These are phyloP conservation scores for Pelmatolapia mariae DNA, from an alignment of 2,113 vertebrate species.

Conservation along the genomic window DNA sequence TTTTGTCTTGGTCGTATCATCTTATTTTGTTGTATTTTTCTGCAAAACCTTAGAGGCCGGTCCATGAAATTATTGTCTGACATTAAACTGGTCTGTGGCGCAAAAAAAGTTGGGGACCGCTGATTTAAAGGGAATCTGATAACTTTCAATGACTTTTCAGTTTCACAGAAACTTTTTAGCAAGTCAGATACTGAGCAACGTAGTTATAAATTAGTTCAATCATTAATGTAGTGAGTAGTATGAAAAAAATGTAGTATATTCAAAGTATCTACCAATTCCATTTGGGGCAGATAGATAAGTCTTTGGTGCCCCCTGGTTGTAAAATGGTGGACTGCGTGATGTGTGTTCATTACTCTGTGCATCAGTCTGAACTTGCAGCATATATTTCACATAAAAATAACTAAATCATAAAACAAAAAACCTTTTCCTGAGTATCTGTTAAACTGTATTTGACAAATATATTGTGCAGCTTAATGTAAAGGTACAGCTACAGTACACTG, in stretches of 20 bases:
- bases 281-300: neutral
- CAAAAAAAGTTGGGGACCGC: fast-evolving
- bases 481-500: neutral
- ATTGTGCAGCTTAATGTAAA: neutral
- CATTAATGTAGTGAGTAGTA: fast-evolving
- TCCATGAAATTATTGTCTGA: neutral
- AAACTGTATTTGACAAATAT: neutral
- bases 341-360: neutral
- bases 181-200: neutral
- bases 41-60: fast-evolving
- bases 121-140: neutral
- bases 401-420: neutral
- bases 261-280: neutral
- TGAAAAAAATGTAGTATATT: neutral
- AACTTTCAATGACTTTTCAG: neutral
- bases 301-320: neutral
- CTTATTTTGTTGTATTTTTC: neutral
- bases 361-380: neutral
- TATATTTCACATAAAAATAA: neutral
- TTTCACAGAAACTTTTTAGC: neutral
- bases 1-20: neutral
- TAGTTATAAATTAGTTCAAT: neutral
- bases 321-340: neutral
- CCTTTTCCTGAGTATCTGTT: neutral
- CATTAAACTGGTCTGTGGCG: neutral